Base-by-base conservation (phyloP, 2,113 vertebrate species). In the Stigmatopora nigra region DNA sequence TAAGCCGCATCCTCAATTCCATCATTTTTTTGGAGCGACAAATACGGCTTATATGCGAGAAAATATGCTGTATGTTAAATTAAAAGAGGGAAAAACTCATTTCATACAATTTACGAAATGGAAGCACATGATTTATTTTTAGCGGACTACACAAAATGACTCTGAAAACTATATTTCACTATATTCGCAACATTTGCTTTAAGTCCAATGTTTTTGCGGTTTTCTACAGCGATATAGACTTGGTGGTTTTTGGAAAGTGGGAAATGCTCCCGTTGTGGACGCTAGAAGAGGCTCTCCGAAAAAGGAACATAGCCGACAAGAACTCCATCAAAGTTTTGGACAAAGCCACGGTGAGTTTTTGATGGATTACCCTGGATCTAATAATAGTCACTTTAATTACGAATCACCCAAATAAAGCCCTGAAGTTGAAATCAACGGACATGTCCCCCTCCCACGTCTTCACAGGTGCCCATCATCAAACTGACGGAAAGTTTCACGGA, bases 201-300 rank as follows among this genome's bases (percentile, higher is more conserved):
- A 6, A 61, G 12, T 19, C 17, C 45, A 4, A 19, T 35, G 6
- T 38, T 2, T n/a, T 0, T 57, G 20, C 68, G 61, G 36, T 10
- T 31, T 55, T 38, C 20, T 58, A 47, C 84, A 98, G 97, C 82
- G 97, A 98, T 87, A 99, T 99, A 64, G 95, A 98, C 78, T 91
- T 98, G 77, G 97, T 99, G 22, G 96, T 99, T 36, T 99, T 98
- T 78, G 96, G 96, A 63, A 95, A 96, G 80, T 98, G 96, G 97
- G 96, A 97, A 75, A 96, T 92, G 0, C 91, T 98, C 51, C 97
- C 97, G 10, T 92, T 99, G 17, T 98, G 97, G 97, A 99, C 97
- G 11, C 79, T 98, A 75, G 97, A 99, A 73, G 95, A 97, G 80
- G 96, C 93, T 36, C 92, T 98, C 49, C 91, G 95, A 75, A 98